Evolutionary conservation across 2,113 vertebrate species (phyloP).

Genomic region (Pedionomus torquatus): DNA sequence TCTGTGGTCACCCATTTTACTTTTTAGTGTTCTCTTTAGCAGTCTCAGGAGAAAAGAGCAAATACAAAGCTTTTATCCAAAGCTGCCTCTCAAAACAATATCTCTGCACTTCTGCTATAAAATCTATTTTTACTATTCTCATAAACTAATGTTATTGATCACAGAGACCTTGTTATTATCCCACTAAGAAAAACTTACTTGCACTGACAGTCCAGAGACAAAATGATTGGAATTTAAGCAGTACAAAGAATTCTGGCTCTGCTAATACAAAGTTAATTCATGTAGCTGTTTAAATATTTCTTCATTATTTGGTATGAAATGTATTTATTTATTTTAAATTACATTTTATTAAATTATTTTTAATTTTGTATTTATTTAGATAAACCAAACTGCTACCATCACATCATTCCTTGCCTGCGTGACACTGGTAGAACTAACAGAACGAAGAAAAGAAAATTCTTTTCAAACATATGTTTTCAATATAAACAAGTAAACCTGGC

Average conservation of each 20-base stretch:
- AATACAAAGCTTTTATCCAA: conserved; percentile 53
- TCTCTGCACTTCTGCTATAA: conserved; percentile 6
- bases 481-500: conserved; percentile 34
- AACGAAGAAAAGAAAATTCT: conserved; percentile 14
- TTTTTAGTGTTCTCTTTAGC: conserved; percentile 55
- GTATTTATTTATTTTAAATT: neutral
- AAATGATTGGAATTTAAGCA: conserved; percentile 8
- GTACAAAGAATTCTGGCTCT: neutral
- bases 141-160: conserved; percentile 63
- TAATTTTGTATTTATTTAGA: conserved; percentile 30
- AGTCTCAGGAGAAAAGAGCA: conserved; percentile 39
- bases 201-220: neutral
- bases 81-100: conserved; percentile 44
- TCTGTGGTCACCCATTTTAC: conserved; percentile 58
- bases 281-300: conserved; percentile 44
- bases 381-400: conserved; percentile 33
- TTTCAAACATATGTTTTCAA: conserved; percentile 69
- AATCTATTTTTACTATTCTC: conserved; percentile 58
- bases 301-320: neutral
- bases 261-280: neutral
- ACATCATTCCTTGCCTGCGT: conserved; percentile 29
- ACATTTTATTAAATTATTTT: neutral
- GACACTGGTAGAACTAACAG: neutral
- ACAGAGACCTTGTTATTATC: conserved; percentile 12
- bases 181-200: conserved; percentile 9